Percentiles rank a stretch among this genome's conserved stretches.
Conservation (phyloP, 2,113 vertebrate genomes). For the Eupsittula cactorum region DNA sequence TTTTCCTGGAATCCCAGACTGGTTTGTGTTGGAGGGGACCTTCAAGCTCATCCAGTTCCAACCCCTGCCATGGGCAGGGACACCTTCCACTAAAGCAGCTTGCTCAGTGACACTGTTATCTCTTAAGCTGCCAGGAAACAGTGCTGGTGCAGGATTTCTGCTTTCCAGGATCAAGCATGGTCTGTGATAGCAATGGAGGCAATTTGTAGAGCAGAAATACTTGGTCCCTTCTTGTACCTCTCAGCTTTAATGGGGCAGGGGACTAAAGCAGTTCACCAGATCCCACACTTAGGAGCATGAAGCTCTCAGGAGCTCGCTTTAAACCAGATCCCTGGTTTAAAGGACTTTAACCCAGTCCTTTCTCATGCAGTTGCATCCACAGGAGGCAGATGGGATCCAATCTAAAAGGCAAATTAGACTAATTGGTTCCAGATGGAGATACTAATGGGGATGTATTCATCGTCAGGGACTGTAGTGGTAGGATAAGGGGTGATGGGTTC, state of each 20-base stretch:
- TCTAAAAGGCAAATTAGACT: not conserved
- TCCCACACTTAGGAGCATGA: not conserved
- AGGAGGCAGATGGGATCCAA: not conserved
- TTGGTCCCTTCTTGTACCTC: not conserved
- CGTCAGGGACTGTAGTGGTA: no score
- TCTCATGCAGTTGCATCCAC: not conserved
- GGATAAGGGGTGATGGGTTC: no score
- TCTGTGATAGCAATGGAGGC: not conserved
- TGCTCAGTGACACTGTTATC: not conserved
- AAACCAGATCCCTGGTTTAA: not conserved
- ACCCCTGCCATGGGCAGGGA: not conserved
- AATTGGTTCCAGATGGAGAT: not conserved
- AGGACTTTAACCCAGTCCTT: not conserved
- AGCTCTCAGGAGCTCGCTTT: not conserved
- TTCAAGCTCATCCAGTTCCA: not conserved
- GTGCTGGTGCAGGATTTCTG: not conserved
- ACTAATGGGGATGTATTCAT: not conserved
- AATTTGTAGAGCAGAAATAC: not conserved
- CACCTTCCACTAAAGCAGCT: not conserved
- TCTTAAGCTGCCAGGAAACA: not conserved
- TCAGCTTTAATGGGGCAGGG: not conserved
- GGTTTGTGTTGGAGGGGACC: not conserved
- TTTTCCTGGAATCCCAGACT: not conserved
- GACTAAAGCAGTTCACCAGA: not conserved
- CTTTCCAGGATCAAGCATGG: not conserved